A percentile compares a stretch with the other conserved stretches of the same genome.
These are phyloP conservation scores for Lanistes nyassanus DNA, from an alignment of 1,140 invertebrate genomes.

Conservation along the genomic window DNA sequence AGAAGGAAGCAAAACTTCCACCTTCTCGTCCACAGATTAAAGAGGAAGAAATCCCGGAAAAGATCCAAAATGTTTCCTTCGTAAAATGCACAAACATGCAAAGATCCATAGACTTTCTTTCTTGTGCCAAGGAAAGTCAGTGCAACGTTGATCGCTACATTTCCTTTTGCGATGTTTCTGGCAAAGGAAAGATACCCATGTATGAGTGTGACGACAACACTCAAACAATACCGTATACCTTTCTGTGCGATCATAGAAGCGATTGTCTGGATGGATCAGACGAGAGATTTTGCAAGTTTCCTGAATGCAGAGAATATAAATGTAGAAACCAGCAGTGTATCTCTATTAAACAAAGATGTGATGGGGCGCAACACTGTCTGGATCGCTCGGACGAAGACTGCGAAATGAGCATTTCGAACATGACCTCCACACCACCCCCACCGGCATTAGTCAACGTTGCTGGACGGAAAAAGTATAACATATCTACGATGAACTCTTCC, in stretches of 20 bases:
- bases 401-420: not conserved
- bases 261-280: not conserved
- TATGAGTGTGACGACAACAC: not conserved
- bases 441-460: constrained; percentile 3
- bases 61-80: too few species aligned
- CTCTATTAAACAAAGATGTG: not conserved
- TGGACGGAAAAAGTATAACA: constrained; percentile 2
- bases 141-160: too few species aligned
- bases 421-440: not conserved
- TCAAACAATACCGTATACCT: not conserved
- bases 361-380: constrained; percentile 17
- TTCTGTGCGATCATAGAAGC: not conserved
- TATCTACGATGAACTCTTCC: not conserved
- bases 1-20: too few species aligned
- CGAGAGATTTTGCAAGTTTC: not conserved
- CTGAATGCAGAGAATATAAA: not conserved
- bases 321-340: not conserved
- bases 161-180: too few species aligned
- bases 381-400: constrained; percentile 21
- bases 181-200: too few species aligned
- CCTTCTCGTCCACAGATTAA: too few species aligned
- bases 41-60: too few species aligned
- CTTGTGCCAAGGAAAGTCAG: too few species aligned
- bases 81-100: too few species aligned
- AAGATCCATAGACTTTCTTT: too few species aligned